Conservation (phyloP, 2,797 vertebrate genomes). For the Diglossa cyanea region DNA sequence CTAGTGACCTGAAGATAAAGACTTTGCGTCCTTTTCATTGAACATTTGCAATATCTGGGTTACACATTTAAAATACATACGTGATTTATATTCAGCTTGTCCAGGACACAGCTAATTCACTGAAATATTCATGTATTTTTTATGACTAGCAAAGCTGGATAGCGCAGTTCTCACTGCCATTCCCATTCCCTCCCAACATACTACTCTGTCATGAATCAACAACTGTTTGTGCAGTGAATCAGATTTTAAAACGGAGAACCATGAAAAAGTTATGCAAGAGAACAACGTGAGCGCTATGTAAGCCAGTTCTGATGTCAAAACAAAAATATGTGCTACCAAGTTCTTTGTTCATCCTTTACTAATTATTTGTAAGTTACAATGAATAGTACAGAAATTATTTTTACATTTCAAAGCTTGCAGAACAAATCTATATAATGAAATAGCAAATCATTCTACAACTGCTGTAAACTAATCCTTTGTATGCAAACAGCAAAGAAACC, state of each 20-base stretch:
- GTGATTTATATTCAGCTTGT: background rate
- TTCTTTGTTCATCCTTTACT: background rate
- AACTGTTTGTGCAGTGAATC: background rate
- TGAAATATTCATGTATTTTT: background rate
- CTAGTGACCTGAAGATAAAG: background rate
- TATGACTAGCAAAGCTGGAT: background rate
- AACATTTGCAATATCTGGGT: background rate
- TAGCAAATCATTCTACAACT: background rate
- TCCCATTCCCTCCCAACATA: background rate
- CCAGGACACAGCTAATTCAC: background rate
- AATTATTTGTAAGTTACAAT: background rate
- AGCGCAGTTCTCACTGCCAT: background rate
- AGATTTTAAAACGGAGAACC: background rate
- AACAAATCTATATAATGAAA: background rate
- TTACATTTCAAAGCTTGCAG: background rate
- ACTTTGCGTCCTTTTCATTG: background rate
- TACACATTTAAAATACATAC: background rate
- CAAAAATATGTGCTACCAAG: background rate
- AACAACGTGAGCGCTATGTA: background rate
- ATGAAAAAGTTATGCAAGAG: background rate
- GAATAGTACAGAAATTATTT: background rate
- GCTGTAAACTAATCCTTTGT: background rate
- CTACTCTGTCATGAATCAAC: background rate
- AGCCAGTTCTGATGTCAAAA: background rate
- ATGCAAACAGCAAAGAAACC: background rate